Evolutionary conservation across 2,113 vertebrate genomes (phyloP), one percentile per base, ranked within the genome.

Genomic region (Motacilla tschutschensis): DNA sequence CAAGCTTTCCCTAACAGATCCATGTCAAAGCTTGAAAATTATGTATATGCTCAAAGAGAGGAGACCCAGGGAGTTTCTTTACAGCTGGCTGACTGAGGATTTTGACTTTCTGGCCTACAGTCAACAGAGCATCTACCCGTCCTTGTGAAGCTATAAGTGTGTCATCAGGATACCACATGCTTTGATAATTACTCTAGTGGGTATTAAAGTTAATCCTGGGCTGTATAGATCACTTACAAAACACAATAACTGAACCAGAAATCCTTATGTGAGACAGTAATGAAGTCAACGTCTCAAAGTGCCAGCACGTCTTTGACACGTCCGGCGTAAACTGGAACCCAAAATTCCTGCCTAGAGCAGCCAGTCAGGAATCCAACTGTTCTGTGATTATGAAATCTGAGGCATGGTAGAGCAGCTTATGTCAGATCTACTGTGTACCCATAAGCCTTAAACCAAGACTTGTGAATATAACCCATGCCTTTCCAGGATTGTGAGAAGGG

Each of bases 181-280:
- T 92, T 95, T 85, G 83, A 93, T 96, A 95, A 93, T 95, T 94
- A 95, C 93, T 95, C 94, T 94, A 92, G 94, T 46, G 89, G 84
- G 94, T 96, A 94, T 96, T 96, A 96, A 91, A 95, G 90, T 92
- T 95, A 96, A 97, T 96, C 96, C 95, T 90, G 82, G 91, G 91
- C 92, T 95, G 89, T 92, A 95, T 83, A 95, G 94, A 95, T 97
- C 94, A 94, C 88, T 97, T 96, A 93, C 95, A 95, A 96, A 96
- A 90, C 83, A 94, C 93, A 67, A 66, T 96, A 96, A 96, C 96
- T 96, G 90, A 95, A 95, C 77, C 90, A 97, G 96, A 97, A 96
- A 92, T 90, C 93, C 40, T 80, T 93, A 95, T 88, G 86, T 47
- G 92, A 97, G 91, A 92, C 95, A 85, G 94, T 93, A 93, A 95